Base-by-base conservation (phyloP, 2,888 invertebrate genomes). In the Netelia fuscicornis region DNA sequence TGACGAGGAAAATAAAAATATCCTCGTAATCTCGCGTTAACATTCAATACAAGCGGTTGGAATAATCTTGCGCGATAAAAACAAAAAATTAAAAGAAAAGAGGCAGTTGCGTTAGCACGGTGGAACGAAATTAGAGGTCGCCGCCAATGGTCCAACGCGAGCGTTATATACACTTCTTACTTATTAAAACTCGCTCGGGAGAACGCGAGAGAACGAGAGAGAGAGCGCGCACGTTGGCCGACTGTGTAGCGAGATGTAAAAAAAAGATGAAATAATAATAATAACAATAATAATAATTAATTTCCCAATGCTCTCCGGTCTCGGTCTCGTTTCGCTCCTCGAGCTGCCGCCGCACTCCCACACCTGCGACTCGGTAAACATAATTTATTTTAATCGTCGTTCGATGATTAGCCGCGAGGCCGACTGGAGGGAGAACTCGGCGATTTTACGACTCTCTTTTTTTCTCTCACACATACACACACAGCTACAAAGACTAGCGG, bases 341-440 rank as follows among this genome's bases (percentile, higher is more conserved):
- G 37, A 37, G 37, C 37, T 37, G 37, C 37, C 37, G 37, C 8
- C 6, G 37, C 64, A 52, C 56, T 65, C 17, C 42, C 64, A 17
- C 74, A 72, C 17, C 83, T 81, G 82, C 83, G 82, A 71, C 37
- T 37, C 37, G 86, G 82, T 87, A 88, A 89, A 86, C 88, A 88
- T 89, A 89, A 88, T 90, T 90, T 86, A 89, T 89, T 90, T 89
- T 87, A 89, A 88, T 87, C 87, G 86, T 87, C 83, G 80, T 81
- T 81, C 77, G 77, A 52, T 77, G 62, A 77, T 81, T 84, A 78
- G 67, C 68, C 52, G 48, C 67, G 56, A 13, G 75, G 20, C 20
- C 8, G 23, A 44, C 17, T 11, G 48, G 58, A 13, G 20, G 25
- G 30, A 60, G 58, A 25, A 52, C 60, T 75, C 52, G 10, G 68